Base-by-base conservation (phyloP, 2,797 vertebrate species). In the Erethizon dorsatum region DNA sequence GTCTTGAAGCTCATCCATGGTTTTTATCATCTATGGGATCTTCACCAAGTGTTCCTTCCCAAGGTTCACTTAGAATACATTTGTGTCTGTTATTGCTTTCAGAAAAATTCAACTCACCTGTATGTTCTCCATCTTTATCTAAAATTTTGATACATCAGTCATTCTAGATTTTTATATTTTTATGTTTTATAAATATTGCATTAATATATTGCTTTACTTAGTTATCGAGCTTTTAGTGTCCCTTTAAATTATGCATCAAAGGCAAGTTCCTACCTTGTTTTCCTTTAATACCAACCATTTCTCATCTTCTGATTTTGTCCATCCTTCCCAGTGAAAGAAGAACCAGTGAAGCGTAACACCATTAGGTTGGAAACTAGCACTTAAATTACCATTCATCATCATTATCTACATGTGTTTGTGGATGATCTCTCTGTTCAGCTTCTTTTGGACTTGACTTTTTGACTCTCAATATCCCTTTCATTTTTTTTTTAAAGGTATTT, bases 401-500 rank as follows among this genome's bases (percentile, higher is more conserved):
- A 31, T 87, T 37, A 77, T 1, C 41, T 65, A 54, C 6, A 37
- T 20, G 26, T 86, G 6, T 22, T 28, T 79, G 57, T 24, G 33
- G 18, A 37, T 79, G 37, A 90, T 88, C 41, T 93, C 56, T 85
- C 37, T 33, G 2, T 31, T 50, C 33, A 22, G 3, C n/a, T 89
- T 73, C 52, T 33, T 78, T 65, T 82, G 17, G 78, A 22, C 31
- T 56, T 91, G 0, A 7, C 18, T 61, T 78, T 65, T 56, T 79
- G 14, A 67, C 10, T 31, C 24, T 75, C n/a, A 65, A 82, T 67
- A 54, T 22, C 3, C 18, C 77, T 96, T 84, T 10, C 6, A 50
- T 20, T 1, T 54, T 96, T 50, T 83, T 83, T n/a, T 14, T 26
- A 50, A 92, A 94, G 61, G 83, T 80, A 85, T 63, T 82, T 88